Percentiles rank a stretch among this genome's conserved stretches.
Evolutionary conservation across 2,113 vertebrate species (phyloP).

Genomic region (Talpa occidentalis): DNA sequence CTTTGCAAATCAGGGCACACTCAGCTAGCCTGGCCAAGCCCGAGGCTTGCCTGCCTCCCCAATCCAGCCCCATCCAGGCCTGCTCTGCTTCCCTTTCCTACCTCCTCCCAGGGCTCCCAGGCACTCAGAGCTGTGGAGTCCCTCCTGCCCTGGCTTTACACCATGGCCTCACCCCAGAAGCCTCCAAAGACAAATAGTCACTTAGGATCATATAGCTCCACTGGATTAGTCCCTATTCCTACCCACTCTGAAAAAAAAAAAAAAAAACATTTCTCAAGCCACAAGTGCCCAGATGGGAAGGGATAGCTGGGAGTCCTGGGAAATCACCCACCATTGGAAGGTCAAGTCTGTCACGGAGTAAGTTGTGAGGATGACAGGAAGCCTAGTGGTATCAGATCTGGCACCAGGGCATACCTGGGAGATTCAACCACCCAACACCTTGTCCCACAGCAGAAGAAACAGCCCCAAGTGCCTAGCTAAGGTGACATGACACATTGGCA

Average conservation of each 20-base stretch:
- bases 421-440: neutral
- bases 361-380: neutral
- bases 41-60: accelerated
- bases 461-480: neutral
- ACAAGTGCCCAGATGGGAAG: neutral
- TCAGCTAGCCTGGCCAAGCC: neutral
- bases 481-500: neutral
- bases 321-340: neutral
- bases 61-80: neutral
- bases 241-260: neutral
- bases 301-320: neutral
- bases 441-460: neutral
- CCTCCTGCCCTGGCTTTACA: neutral
- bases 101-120: neutral
- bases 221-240: neutral
- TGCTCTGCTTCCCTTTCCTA: neutral
- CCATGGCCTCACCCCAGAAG: neutral
- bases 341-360: neutral
- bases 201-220: accelerated
- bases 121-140: neutral
- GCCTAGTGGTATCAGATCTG: neutral
- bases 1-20: slow-evolving; percentile 63
- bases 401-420: neutral
- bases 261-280: neutral
- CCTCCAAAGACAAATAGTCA: neutral